A percentile compares a stretch with the other conserved stretches of the same genome.
Evolutionary conservation across 2,797 vertebrate species (phyloP).

Genomic region (Tauraco hartlaubi): DNA sequence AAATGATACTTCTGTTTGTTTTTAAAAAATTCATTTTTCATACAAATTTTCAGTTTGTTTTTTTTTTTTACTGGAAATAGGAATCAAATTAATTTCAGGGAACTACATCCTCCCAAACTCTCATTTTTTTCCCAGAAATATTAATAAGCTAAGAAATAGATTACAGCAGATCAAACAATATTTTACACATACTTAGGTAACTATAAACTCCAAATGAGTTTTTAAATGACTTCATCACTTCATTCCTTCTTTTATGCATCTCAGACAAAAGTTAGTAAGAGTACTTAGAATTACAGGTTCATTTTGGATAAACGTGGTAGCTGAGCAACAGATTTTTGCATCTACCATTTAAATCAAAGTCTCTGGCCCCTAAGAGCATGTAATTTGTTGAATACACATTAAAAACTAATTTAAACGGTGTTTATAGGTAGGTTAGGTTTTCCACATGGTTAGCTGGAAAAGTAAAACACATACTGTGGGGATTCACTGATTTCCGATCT

Average conservation of each 20-base stretch:
- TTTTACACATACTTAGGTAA: not conserved
- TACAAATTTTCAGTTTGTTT: not conserved
- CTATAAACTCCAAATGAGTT: not conserved
- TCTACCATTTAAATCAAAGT: not conserved
- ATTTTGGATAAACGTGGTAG: not conserved
- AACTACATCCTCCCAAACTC: not conserved
- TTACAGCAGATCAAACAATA: not conserved
- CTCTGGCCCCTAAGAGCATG: not conserved
- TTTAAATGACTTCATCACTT: not conserved
- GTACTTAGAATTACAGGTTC: not conserved
- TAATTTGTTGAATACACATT: not conserved
- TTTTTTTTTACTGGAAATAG: not conserved
- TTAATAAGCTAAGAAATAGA: not conserved
- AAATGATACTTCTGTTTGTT: not conserved
- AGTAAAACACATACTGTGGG: not conserved
- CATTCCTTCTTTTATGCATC: not conserved
- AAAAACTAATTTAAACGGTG: not conserved
- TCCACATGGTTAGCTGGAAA: not conserved
- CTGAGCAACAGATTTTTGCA: not conserved
- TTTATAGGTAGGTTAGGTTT: not conserved
- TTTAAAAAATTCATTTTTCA: not conserved
- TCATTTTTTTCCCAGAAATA: not conserved
- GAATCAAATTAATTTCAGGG: not conserved
- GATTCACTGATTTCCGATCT: not conserved
- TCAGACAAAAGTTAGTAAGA: not conserved